Evolutionary conservation across 2,888 invertebrate genomes (phyloP).

Genomic region (Malachius bipustulatus): DNA sequence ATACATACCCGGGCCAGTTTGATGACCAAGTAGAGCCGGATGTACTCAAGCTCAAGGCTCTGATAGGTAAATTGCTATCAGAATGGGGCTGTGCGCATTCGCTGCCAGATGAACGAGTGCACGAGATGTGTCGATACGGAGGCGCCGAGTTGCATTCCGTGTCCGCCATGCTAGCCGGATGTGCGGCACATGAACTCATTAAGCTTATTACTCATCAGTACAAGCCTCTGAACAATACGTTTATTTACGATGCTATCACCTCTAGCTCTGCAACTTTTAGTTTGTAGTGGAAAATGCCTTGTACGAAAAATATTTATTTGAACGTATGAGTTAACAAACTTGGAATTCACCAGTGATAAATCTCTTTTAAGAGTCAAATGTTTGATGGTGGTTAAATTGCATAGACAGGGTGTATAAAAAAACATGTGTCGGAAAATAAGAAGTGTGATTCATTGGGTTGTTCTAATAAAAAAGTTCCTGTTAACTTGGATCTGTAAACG

Average conservation of each 20-base stretch:
- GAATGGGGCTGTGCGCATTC: constrained; percentile 73
- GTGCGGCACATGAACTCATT: constrained; percentile 91
- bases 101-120: constrained; percentile 80
- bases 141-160: constrained; percentile 90
- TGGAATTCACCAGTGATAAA: too few species aligned
- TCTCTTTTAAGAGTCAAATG: too few species aligned
- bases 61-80: constrained; percentile 53
- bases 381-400: too few species aligned
- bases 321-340: too few species aligned
- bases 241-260: constrained; percentile 88
- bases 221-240: constrained; percentile 89
- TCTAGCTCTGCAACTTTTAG: constrained; percentile 73
- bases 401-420: too few species aligned
- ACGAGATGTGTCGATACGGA: constrained; percentile 92
- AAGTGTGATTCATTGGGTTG: too few species aligned
- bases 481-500: too few species aligned
- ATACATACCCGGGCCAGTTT: constrained; percentile 80
- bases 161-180: constrained; percentile 76
- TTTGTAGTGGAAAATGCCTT: too few species aligned
- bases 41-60: constrained; percentile 71
- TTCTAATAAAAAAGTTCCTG: too few species aligned
- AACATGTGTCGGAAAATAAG: too few species aligned
- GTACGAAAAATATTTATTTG: too few species aligned
- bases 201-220: constrained; percentile 94
- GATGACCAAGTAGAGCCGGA: constrained; percentile 81